phyloP scores from a whole-genome alignment of 2,113 vertebrate genomes.

The Ciconia boyciana region DNA sequence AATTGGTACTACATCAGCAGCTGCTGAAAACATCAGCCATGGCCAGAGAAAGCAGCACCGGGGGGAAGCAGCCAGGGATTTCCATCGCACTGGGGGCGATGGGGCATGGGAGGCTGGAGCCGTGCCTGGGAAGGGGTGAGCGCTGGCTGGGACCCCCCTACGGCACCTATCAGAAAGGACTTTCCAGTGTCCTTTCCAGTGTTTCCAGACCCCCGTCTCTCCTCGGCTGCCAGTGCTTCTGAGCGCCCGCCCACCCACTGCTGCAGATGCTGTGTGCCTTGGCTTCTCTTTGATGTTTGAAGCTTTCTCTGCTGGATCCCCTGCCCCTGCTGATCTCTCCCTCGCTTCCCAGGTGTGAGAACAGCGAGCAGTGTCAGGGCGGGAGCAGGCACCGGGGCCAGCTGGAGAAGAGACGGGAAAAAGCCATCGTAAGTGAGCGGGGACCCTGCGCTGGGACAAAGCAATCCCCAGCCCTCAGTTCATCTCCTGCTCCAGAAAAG shows the following conservation, averaged over 20 bases:
- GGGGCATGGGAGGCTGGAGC: not conserved
- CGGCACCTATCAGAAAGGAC: not conserved
- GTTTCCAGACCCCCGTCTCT: not conserved
- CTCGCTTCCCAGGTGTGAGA: slow-evolving; percentile 78
- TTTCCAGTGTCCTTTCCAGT: not conserved
- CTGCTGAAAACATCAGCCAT: not conserved
- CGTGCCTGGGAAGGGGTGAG: not conserved
- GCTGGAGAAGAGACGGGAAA: slow-evolving; percentile 83
- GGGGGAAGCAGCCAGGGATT: not conserved
- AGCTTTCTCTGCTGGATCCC: not conserved
- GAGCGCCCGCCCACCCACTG: not conserved
- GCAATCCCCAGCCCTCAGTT: not conserved
- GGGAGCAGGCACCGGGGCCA: slow-evolving; percentile 69
- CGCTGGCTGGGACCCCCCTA: not conserved
- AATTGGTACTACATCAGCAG: not conserved
- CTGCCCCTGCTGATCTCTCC: slow-evolving; percentile 29
- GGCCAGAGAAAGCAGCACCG: not conserved
- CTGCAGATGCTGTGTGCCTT: accelerated
- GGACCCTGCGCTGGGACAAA: not conserved
- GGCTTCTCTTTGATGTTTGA: not conserved
- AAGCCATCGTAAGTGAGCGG: slow-evolving; percentile 81
- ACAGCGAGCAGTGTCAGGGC: slow-evolving; percentile 66
- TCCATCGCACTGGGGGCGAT: not conserved
- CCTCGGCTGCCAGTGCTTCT: not conserved
- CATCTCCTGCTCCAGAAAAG: not conserved